These are phyloP conservation scores for Porites australiensis DNA, from an alignment of 64 coral and sea anemone genomes.

Conservation along the genomic window DNA sequence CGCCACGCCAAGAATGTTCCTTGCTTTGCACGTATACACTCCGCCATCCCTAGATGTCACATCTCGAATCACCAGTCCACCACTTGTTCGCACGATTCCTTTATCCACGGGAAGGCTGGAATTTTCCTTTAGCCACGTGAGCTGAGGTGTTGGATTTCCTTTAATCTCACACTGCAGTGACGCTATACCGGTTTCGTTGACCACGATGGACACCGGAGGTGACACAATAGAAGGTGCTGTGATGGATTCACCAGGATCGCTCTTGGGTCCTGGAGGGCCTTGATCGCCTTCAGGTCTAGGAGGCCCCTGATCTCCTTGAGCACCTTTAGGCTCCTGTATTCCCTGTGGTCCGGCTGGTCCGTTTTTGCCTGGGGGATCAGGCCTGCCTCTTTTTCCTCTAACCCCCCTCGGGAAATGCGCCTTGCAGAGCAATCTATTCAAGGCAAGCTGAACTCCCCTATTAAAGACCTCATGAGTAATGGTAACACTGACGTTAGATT, in stretches of 20 bases:
- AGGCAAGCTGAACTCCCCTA: too few species aligned
- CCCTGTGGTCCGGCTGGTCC: too few species aligned
- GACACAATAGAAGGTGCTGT: slow-evolving; percentile 43
- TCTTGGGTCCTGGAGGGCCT: slow-evolving; percentile 42
- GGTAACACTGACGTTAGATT: too few species aligned
- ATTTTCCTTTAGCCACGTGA: slow-evolving; percentile 65
- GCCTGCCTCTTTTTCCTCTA: too few species aligned
- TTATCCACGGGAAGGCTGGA: neutral
- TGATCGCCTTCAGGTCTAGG: slow-evolving; percentile 45
- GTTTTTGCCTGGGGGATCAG: too few species aligned
- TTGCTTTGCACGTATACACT: slow-evolving; percentile 24
- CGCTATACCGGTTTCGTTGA: slow-evolving; percentile 31
- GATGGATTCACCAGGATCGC: slow-evolving; percentile 37
- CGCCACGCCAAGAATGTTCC: slow-evolving; percentile 32
- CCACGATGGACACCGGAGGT: slow-evolving; percentile 38
- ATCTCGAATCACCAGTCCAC: neutral
- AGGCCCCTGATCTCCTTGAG: slow-evolving; percentile 28
- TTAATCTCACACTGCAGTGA: slow-evolving; percentile 44
- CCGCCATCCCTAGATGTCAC: slow-evolving; percentile 41
- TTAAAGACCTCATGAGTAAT: too few species aligned
- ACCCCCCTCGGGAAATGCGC: too few species aligned
- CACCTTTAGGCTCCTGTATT: slow-evolving; percentile 37
- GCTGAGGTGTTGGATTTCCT: slow-evolving; percentile 61
- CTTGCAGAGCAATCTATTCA: too few species aligned
- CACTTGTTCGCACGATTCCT: slow-evolving; percentile 1